Evolutionary conservation across 2,888 invertebrate genomes (phyloP).

Genomic region (Prenolepis imparis): DNA sequence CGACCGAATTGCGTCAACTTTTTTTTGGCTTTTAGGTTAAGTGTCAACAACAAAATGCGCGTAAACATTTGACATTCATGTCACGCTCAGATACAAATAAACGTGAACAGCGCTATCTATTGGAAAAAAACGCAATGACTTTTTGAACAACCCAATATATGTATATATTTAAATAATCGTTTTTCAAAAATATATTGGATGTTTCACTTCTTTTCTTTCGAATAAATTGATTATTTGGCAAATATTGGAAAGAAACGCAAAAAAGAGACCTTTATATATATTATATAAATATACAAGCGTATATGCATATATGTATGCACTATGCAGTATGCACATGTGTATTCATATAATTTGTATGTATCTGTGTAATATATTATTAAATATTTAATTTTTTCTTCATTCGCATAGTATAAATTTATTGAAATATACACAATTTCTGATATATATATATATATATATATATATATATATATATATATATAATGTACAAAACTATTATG

Average conservation of each 20-base stretch:
- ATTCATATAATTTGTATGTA: slow-evolving; percentile 53
- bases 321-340: no score
- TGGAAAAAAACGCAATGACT: background rate
- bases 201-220: background rate
- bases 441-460: no score
- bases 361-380: background rate
- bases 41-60: background rate
- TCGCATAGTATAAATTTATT: slow-evolving; percentile 73
- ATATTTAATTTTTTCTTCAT: background rate
- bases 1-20: background rate
- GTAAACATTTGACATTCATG: background rate
- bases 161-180: slow-evolving; percentile 17
- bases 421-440: slow-evolving; percentile 68
- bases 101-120: background rate
- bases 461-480: no score
- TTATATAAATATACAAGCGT: slow-evolving; percentile 39
- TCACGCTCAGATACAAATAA: background rate
- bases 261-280: slow-evolving; percentile 25
- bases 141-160: no score
- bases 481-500: slow-evolving; percentile 73
- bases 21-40: slow-evolving; percentile 4
- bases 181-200: slow-evolving; percentile 10
- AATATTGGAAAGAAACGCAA: background rate
- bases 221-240: slow-evolving; percentile 6
- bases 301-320: no score